phyloP scores from a whole-genome alignment of 2,888 invertebrate species.

The Diarsia rubi region DNA sequence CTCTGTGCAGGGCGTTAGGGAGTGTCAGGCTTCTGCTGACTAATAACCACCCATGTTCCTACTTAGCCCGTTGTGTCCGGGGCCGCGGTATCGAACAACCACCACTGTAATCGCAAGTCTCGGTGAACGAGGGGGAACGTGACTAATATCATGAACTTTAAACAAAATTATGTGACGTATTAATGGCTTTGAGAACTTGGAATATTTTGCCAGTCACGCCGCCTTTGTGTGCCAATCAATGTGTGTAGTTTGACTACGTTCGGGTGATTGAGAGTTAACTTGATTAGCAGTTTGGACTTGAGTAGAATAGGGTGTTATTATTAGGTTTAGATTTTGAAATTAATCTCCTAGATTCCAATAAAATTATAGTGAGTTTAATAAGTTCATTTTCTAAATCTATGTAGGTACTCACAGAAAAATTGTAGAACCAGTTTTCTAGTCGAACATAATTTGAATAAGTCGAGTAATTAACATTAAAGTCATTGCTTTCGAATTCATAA shows the following conservation, averaged over 20 bases:
- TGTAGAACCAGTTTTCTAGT: too few relatives aligned
- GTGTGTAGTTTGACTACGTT: slow-evolving; percentile 30
- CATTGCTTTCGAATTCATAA: too few relatives aligned
- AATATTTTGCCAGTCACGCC: slow-evolving; percentile 55
- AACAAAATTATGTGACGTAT: slow-evolving; percentile 64
- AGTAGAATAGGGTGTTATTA: neutral
- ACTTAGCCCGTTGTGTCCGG: too few relatives aligned
- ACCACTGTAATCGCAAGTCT: neutral
- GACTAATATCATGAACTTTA: slow-evolving; percentile 66
- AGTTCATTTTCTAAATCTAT: too few relatives aligned
- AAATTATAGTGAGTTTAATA: neutral
- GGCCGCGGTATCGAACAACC: too few relatives aligned
- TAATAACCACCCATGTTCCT: too few relatives aligned
- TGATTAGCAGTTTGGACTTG: slow-evolving; percentile 11
- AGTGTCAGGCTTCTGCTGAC: too few relatives aligned
- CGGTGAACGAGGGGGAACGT: slow-evolving; percentile 5
- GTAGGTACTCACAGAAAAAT: too few relatives aligned
- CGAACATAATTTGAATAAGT: neutral
- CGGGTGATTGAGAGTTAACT: neutral
- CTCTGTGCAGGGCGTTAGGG: too few relatives aligned
- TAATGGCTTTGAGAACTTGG: slow-evolving; percentile 60
- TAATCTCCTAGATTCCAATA: neutral
- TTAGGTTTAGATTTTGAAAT: neutral
- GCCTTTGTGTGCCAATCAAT: slow-evolving; percentile 33
- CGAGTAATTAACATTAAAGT: neutral